phyloP scores from a whole-genome alignment of 2,888 invertebrate species.

The Cyclophora punctaria region DNA sequence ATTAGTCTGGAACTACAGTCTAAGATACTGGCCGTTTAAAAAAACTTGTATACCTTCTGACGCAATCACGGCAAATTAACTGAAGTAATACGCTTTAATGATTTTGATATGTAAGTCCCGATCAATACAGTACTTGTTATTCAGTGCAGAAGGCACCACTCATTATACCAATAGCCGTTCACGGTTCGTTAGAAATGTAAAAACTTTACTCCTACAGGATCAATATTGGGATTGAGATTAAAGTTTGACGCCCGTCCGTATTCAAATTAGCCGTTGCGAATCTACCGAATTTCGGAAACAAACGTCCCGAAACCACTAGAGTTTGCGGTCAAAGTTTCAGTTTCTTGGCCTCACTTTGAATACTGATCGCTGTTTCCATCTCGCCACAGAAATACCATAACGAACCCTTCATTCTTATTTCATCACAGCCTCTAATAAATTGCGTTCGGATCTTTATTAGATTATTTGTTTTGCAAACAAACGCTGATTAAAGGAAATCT shows the following conservation, averaged over 20 bases:
- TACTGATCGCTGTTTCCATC: constrained; percentile 33
- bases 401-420: too few species aligned
- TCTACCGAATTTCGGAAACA: constrained; percentile 37
- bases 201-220: constrained; percentile 50
- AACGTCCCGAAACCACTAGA: constrained; percentile 29
- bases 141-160: constrained; percentile 26
- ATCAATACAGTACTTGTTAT: constrained; percentile 3
- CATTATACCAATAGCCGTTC: constrained; percentile 39
- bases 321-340: constrained; percentile 37
- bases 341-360: constrained; percentile 28
- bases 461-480: too few species aligned
- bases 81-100: too few species aligned
- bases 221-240: constrained; percentile 52
- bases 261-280: constrained; percentile 42
- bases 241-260: constrained; percentile 44
- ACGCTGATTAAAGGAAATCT: too few species aligned
- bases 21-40: too few species aligned
- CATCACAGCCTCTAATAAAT: too few species aligned
- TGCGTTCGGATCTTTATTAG: too few species aligned
- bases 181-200: constrained; percentile 59
- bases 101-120: too few species aligned
- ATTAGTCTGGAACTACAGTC: too few species aligned
- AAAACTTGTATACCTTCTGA: too few species aligned
- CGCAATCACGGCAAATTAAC: too few species aligned
- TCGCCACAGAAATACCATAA: too few species aligned